phyloP scores from a whole-genome alignment of 2,888 invertebrate genomes.

The Andrena camellia region DNA sequence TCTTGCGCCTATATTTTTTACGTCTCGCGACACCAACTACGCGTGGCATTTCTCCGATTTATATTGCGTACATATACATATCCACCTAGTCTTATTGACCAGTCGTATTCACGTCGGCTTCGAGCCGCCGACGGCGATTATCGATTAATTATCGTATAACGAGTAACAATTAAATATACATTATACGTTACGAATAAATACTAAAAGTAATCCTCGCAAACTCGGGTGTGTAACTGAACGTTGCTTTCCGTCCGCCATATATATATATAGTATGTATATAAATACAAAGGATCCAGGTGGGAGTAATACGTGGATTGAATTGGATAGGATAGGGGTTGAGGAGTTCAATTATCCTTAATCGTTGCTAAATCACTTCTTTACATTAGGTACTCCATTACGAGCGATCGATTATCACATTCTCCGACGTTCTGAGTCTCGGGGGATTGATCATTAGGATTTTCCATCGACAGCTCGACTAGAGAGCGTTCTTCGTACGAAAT shows the following conservation, averaged over 20 bases:
- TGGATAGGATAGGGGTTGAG: not conserved
- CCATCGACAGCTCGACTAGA: slow-evolving; percentile 16
- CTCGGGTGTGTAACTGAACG: slow-evolving; percentile 67
- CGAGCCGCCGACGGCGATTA: slow-evolving; percentile 16
- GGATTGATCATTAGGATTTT: slow-evolving; percentile 9
- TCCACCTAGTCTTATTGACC: slow-evolving; percentile 51
- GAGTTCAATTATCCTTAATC: slow-evolving; percentile 38
- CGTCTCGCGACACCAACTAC: slow-evolving; percentile 81
- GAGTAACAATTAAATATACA: slow-evolving; percentile 67
- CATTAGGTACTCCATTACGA: slow-evolving; percentile 55
- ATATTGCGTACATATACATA: slow-evolving; percentile 3
- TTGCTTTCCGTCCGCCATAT: slow-evolving; percentile 54
- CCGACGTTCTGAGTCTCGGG: slow-evolving; percentile 53
- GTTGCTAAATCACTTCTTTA: slow-evolving; percentile 52
- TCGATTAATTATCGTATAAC: slow-evolving; percentile 61
- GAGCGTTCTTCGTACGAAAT: slow-evolving; percentile 17
- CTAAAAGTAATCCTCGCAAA: slow-evolving; percentile 74
- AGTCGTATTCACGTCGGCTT: slow-evolving; percentile 53
- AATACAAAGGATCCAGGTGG: slow-evolving; percentile 48
- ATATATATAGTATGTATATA: slow-evolving; percentile 43
- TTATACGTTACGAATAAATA: slow-evolving; percentile 73
- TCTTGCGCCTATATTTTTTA: slow-evolving; percentile 84
- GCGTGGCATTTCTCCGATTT: slow-evolving; percentile 76
- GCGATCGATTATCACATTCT: slow-evolving; percentile 72
- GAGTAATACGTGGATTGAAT: not conserved